Conservation (phyloP, 35 echinoderm and acorn worm genomes). For the Apostichopus japonicus region DNA sequence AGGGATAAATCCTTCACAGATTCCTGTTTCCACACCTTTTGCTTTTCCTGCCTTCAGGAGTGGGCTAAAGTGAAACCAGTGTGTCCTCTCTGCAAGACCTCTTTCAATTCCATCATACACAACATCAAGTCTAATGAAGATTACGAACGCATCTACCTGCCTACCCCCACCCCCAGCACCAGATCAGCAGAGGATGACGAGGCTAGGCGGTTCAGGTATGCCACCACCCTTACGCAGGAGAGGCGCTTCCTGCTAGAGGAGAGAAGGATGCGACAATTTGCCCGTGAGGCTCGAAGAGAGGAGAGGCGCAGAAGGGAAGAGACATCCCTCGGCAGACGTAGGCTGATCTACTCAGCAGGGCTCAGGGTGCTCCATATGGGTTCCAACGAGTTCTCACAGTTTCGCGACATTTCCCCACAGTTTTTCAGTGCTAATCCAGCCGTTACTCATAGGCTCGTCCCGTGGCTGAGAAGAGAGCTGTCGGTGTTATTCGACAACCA, state of each 20-base stretch:
- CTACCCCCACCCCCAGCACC: neutral
- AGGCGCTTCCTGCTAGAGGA: constrained; percentile 61
- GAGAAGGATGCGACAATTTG: constrained; percentile 63
- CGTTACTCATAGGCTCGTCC: constrained; percentile 82
- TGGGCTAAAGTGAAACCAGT: constrained; percentile 93
- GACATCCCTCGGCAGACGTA: constrained; percentile 64
- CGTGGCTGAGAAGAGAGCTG: constrained; percentile 87
- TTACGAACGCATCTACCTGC: constrained; percentile 89
- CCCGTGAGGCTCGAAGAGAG: constrained; percentile 44
- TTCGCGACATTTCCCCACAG: constrained; percentile 78
- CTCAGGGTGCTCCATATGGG: constrained; percentile 68
- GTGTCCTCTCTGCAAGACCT: constrained; percentile 91
- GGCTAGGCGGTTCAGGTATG: constrained; percentile 80
- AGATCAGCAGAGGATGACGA: neutral
- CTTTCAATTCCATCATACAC: constrained; percentile 95
- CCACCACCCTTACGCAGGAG: constrained; percentile 77
- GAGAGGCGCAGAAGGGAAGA: constrained; percentile 66
- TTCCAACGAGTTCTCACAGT: constrained; percentile 66
- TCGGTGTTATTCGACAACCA: constrained; percentile 80
- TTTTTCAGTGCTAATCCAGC: constrained; percentile 90
- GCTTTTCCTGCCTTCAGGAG: constrained; percentile 86
- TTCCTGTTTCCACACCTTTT: constrained; percentile 90
- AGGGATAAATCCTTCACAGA: constrained; percentile 94
- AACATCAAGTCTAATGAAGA: constrained; percentile 91
- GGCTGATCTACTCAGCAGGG: constrained; percentile 81